Conservation (phyloP, 1,140 invertebrate genomes). For the Sarcophaga peregrina region DNA sequence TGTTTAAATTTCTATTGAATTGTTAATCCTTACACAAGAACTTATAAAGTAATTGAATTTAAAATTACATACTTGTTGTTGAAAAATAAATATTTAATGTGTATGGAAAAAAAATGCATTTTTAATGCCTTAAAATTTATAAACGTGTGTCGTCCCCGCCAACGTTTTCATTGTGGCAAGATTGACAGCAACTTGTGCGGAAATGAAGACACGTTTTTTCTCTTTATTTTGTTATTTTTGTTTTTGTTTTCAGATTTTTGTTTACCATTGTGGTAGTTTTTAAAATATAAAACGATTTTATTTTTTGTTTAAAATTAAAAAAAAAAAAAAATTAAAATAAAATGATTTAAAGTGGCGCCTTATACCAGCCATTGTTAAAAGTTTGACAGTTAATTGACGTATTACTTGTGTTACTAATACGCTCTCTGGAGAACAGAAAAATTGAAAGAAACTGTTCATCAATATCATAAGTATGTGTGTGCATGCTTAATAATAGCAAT, state of each 20-base stretch:
- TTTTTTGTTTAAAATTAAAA: too few relatives aligned
- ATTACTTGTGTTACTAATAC: slow-evolving; percentile 18
- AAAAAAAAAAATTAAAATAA: not conserved
- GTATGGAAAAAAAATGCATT: slow-evolving; percentile 15
- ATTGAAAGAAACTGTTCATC: not conserved
- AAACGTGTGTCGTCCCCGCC: not conserved
- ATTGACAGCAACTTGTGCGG: slow-evolving; percentile 40
- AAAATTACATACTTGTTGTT: not conserved
- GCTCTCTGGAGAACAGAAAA: not conserved
- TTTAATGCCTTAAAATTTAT: not conserved
- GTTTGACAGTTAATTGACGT: slow-evolving; percentile 40
- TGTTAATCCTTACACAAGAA: not conserved
- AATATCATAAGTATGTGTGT: not conserved
- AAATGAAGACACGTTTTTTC: slow-evolving; percentile 33
- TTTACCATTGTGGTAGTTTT: not conserved
- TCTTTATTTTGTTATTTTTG: not conserved
- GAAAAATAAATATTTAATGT: not conserved
- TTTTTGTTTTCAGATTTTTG: not conserved
- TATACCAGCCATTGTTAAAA: slow-evolving; percentile 30
- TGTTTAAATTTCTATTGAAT: not conserved
- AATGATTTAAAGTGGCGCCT: slow-evolving; percentile 18
- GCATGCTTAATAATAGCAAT: not conserved
- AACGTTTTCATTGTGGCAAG: not conserved
- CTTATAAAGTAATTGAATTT: not conserved
- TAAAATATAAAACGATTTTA: not conserved